A percentile compares a stretch with the other conserved stretches of the same genome.
phyloP scores from a whole-genome alignment of 2,888 invertebrate genomes.

The Drosophila emarginata region DNA sequence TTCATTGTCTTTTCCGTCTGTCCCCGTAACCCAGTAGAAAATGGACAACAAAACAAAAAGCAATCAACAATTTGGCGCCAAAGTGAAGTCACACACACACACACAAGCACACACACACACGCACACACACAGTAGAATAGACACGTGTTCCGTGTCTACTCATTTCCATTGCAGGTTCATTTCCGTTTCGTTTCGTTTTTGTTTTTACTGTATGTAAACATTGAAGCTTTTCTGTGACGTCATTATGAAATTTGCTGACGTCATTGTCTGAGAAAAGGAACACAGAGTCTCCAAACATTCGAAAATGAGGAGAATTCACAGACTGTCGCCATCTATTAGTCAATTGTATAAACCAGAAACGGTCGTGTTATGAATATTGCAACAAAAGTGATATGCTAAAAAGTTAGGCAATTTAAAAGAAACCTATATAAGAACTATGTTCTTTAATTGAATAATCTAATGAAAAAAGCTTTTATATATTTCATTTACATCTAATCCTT shows the following conservation, averaged over 20 bases:
- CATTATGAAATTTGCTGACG: conserved; percentile 61
- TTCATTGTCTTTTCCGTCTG: conserved; percentile 19
- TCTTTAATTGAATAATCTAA: too few relatives aligned
- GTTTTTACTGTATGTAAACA: conserved; percentile 53
- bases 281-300: conserved; percentile 49
- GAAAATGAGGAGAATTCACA: not conserved
- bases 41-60: conserved; percentile 48
- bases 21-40: conserved; percentile 70
- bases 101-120: not conserved
- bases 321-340: conserved; percentile 32
- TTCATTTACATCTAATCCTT: too few relatives aligned
- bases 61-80: conserved; percentile 71
- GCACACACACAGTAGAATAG: not conserved
- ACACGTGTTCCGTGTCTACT: conserved; percentile 47
- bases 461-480: too few relatives aligned
- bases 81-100: conserved; percentile 31
- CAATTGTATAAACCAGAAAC: conserved; percentile 2
- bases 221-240: conserved; percentile 71
- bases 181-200: conserved; percentile 40
- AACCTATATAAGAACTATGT: too few relatives aligned
- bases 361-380: too few relatives aligned
- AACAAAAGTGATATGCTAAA: not conserved
- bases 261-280: conserved; percentile 33
- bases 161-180: conserved; percentile 38
- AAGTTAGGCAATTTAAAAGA: not conserved